Base-by-base conservation (phyloP, 2,113 vertebrate genomes). In the Eublepharis macularius region DNA sequence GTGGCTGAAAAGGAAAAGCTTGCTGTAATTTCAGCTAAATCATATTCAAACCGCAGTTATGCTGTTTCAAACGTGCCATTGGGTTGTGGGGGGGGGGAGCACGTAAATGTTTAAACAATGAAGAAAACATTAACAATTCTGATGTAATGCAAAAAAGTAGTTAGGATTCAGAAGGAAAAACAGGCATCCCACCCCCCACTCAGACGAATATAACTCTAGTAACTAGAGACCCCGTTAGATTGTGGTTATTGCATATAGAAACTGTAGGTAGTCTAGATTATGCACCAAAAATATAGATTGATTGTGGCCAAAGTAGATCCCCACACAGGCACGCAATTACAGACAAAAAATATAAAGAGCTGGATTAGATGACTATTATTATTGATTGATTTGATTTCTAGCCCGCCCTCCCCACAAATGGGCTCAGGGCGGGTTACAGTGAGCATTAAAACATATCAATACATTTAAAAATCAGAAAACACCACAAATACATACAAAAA, bases 1-100 rank as follows among this genome's bases (percentile, higher is more conserved):
- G 72, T 70, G 34, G 80, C 92, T 91, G 93, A 87, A 85, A 82
- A 91, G 80, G 85, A 94, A 94, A 90, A 83, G 60, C 86, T 94
- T 85, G 93, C 83, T 92, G 77, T 91, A 88, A 94, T 90, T 95
- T 88, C 36, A 93, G 90, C 57, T 94, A 93, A 93, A 85, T 96
- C 84, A 94, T 89, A 91, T 86, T 93, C 80, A 79, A 92, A 94
- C 85, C 16, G 89, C 70, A 17, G 94, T 85, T 80, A 77, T n/a
- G 80, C 85, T 84, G 77, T 84, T 94, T 93, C 87, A 91, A 93
- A 84, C 94, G 79, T 85, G 83, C 80, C 83, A 92, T 85, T 92
- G 91, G 94, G 73, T 92, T 91, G 89, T 4, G 21, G 41, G 16
- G 36, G 29, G 45, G 49, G 16, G 45, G 39, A 5, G 34, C 2